A percentile compares a stretch with the other conserved stretches of the same genome.
Conservation (phyloP, 1,140 invertebrate genomes). For the Araneus ventricosus region DNA sequence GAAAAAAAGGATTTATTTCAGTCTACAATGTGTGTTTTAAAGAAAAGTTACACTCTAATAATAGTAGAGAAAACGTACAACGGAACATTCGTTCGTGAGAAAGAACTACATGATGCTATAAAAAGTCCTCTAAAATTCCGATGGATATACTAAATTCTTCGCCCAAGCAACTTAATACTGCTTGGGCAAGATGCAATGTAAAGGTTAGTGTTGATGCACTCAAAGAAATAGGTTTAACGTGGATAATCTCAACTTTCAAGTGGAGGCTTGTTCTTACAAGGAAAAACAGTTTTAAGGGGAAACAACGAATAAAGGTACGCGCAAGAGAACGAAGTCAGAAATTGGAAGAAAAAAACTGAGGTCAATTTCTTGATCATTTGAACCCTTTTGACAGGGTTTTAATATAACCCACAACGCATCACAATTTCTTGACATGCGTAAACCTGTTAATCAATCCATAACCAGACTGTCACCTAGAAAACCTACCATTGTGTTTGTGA, state of each 20-base stretch:
- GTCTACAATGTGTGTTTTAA: not conserved
- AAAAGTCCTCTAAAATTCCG: not conserved
- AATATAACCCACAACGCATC: slow-evolving; percentile 99
- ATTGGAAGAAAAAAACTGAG: too few species aligned
- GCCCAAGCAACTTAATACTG: not conserved
- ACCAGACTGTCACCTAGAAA: slow-evolving; percentile 91
- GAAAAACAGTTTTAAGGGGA: too few species aligned
- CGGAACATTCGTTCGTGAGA: not conserved
- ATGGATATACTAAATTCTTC: not conserved
- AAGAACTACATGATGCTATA: not conserved
- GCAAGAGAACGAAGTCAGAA: too few species aligned
- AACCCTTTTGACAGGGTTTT: slow-evolving; percentile 83
- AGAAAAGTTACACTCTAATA: not conserved
- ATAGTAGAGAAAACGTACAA: not conserved
- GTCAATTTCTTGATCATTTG: too few species aligned
- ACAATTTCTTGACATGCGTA: slow-evolving; percentile 96
- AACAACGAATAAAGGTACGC: too few species aligned
- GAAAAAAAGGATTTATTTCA: too few species aligned
- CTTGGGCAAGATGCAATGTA: not conserved
- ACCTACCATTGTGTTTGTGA: slow-evolving; percentile 97
- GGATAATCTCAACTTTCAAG: not conserved
- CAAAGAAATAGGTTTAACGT: not conserved
- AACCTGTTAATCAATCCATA: slow-evolving; percentile 97
- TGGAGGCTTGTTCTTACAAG: not conserved
- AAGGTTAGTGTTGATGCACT: not conserved